A percentile compares a stretch with the other conserved stretches of the same genome.
Evolutionary conservation across 2,888 invertebrate genomes (phyloP).

Genomic region (Cosmia trapezina): DNA sequence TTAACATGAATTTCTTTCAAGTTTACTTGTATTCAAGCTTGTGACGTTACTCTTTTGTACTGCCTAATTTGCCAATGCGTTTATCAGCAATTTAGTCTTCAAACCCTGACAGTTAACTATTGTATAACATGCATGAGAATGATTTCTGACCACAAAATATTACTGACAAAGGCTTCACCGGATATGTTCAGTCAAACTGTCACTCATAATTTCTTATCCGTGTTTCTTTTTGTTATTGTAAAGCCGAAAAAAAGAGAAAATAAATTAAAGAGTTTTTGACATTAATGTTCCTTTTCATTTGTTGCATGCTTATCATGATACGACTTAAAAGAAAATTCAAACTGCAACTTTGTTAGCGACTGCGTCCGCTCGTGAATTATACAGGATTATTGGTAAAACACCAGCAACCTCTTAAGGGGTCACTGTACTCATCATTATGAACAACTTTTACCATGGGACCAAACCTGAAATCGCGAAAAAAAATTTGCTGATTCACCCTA

Average conservation of each 20-base stretch:
- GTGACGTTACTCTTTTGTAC: conserved; percentile 21
- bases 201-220: conserved; percentile 47
- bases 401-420: too few species aligned
- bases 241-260: conserved; percentile 40
- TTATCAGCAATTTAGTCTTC: conserved; percentile 52
- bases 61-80: conserved; percentile 40
- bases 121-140: conserved; percentile 63
- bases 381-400: too few species aligned
- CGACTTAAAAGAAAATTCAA: neutral
- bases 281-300: conserved; percentile 23
- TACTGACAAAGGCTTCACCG: conserved; percentile 60
- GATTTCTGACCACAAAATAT: conserved; percentile 63
- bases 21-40: conserved; percentile 15
- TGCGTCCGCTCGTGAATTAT: neutral
- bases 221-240: conserved; percentile 24
- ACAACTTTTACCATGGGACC: too few species aligned
- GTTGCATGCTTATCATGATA: neutral
- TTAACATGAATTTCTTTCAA: conserved; percentile 35
- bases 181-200: conserved; percentile 62
- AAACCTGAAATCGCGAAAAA: too few species aligned
- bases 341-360: neutral
- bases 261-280: conserved; percentile 21
- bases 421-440: too few species aligned
- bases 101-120: conserved; percentile 36
- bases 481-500: too few species aligned